Conservation (phyloP, 2,113 vertebrate species). For the Casuarius casuarius region DNA sequence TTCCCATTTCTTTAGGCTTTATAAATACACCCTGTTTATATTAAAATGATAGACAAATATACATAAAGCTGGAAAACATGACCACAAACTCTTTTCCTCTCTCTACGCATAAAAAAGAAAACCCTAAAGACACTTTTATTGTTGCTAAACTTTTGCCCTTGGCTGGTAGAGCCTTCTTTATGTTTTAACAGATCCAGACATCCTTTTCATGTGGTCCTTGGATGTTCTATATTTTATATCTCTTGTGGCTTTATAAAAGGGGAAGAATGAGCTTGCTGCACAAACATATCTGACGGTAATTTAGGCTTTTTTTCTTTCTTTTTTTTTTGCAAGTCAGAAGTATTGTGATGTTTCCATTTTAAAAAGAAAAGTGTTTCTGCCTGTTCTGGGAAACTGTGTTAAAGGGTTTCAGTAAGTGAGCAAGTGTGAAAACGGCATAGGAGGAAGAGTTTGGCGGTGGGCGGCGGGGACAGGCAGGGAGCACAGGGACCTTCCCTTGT, state of each 20-base stretch:
- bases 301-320: slow-evolving; percentile 1
- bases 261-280: slow-evolving; percentile 55
- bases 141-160: slow-evolving; percentile 73
- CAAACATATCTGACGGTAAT: slow-evolving; percentile 46
- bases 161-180: slow-evolving; percentile 55
- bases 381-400: not conserved
- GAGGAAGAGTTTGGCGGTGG: not conserved
- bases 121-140: slow-evolving; percentile 66
- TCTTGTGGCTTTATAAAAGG: slow-evolving; percentile 64
- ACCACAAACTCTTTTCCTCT: slow-evolving; percentile 75
- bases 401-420: not conserved
- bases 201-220: slow-evolving; percentile 68
- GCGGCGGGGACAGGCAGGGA: not conserved
- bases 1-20: slow-evolving; percentile 79
- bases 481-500: not conserved
- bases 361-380: slow-evolving; percentile 11
- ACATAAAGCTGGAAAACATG: slow-evolving; percentile 80
- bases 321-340: slow-evolving; percentile 43
- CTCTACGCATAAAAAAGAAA: slow-evolving; percentile 32
- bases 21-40: slow-evolving; percentile 80
- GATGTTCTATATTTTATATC: slow-evolving; percentile 68
- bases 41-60: slow-evolving; percentile 81
- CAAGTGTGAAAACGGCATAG: not conserved
- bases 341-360: slow-evolving; percentile 9
- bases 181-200: slow-evolving; percentile 58